These are phyloP conservation scores for Epinephelus malabaricus DNA, from an alignment of 2,797 vertebrate species.

Conservation along the genomic window DNA sequence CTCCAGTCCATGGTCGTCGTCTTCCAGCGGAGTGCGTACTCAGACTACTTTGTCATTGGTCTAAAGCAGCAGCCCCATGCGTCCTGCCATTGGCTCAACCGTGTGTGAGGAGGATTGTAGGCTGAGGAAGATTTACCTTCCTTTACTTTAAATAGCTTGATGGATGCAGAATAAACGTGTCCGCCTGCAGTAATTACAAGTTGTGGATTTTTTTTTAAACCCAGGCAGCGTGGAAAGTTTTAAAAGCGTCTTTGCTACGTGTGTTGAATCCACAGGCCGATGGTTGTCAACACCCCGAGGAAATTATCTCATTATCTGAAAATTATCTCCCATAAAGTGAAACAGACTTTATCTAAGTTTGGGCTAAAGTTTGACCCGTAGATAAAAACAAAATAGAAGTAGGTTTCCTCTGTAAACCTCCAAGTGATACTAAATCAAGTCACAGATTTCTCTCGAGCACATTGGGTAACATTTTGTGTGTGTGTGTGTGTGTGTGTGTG, in stretches of 20 bases:
- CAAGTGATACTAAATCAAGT: not conserved
- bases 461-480: not conserved
- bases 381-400: not conserved
- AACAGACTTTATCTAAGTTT: not conserved
- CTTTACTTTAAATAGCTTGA: slow-evolving; percentile 69
- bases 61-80: not conserved
- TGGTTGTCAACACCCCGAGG: slow-evolving; percentile 10
- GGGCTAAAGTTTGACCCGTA: slow-evolving; percentile 14
- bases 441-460: not conserved
- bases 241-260: not conserved
- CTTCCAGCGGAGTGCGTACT: slow-evolving; percentile 61
- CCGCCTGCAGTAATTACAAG: slow-evolving; percentile 10
- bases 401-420: not conserved
- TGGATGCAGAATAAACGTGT: slow-evolving; percentile 39
- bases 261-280: not conserved
- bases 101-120: slow-evolving; percentile 26
- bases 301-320: slow-evolving; percentile 15
- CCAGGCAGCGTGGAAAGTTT: not conserved
- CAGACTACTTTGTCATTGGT: slow-evolving; percentile 64
- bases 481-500: not conserved
- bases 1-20: slow-evolving; percentile 71
- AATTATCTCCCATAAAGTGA: not conserved
- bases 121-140: slow-evolving; percentile 65
- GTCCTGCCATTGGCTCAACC: slow-evolving; percentile 63
- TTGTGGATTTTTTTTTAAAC: not conserved